phyloP scores from a whole-genome alignment of 2,797 vertebrate genomes.

The Uromys caudimaculatus region DNA sequence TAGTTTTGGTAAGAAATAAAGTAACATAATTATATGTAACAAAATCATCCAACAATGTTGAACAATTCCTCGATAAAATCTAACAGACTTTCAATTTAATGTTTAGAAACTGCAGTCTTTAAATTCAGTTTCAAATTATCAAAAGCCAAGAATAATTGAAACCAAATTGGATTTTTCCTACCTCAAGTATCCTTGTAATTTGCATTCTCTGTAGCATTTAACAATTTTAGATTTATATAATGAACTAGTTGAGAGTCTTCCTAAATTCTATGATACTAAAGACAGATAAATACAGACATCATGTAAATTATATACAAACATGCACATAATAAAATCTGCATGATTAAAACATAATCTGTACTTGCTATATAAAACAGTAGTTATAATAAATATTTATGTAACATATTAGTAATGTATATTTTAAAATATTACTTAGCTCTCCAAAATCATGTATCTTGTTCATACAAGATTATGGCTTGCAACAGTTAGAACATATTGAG shows the following conservation, averaged over 20 bases:
- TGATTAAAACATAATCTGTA: not conserved
- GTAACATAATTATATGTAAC: not conserved
- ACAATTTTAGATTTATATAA: not conserved
- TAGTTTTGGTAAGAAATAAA: slow-evolving; percentile 27
- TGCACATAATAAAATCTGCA: not conserved
- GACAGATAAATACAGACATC: not conserved
- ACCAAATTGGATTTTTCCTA: not conserved
- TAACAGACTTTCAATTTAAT: not conserved
- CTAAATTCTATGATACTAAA: not conserved
- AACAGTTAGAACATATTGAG: not conserved
- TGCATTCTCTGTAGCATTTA: not conserved
- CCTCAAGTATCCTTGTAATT: not conserved
- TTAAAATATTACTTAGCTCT: not conserved
- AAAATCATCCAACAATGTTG: not conserved
- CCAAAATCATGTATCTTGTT: slow-evolving; percentile 10
- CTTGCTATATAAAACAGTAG: not conserved
- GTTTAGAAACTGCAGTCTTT: slow-evolving; percentile 11
- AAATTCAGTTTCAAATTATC: slow-evolving; percentile 33
- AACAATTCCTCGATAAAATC: not conserved
- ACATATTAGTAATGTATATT: not conserved
- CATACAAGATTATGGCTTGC: not conserved
- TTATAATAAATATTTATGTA: not conserved
- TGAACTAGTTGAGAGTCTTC: not conserved
- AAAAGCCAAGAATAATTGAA: not conserved
- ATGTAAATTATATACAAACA: not conserved